Evolutionary conservation across 2,888 invertebrate species (phyloP).

Genomic region (Acleris laterana): DNA sequence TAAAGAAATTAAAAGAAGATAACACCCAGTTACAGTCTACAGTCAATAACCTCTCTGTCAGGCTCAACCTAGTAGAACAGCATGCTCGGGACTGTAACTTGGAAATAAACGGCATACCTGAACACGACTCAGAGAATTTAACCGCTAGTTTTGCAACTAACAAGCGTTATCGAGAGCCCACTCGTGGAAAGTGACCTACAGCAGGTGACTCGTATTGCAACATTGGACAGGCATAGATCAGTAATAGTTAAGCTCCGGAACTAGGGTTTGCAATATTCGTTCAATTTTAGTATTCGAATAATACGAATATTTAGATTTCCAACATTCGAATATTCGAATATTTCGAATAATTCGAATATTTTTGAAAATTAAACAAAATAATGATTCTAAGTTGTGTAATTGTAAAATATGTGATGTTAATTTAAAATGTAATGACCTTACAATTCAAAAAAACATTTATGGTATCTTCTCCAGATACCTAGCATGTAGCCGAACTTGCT

Average conservation of each 20-base stretch:
- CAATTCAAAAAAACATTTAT: no score
- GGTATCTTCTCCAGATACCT: no score
- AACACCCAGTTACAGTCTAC: constrained; percentile 31
- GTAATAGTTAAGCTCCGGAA: constrained; percentile 39
- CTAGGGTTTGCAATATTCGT: no score
- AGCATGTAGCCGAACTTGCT: no score
- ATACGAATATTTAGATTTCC: no score
- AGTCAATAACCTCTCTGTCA: constrained; percentile 36
- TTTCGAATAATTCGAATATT: no score
- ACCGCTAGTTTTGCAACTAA: constrained; percentile 28
- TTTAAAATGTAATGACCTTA: no score
- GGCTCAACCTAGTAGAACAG: constrained; percentile 40
- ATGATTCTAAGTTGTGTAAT: no score
- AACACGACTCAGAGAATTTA: constrained; percentile 39
- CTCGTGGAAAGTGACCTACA: constrained; percentile 33
- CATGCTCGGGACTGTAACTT: constrained; percentile 39
- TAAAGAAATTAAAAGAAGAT: constrained; percentile 35
- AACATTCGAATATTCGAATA: no score
- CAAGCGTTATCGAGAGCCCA: constrained; percentile 30
- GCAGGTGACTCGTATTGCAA: constrained; percentile 41
- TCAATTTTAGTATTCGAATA: no score
- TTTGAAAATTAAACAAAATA: no score
- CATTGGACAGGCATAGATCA: constrained; percentile 40
- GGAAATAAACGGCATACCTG: constrained; percentile 43
- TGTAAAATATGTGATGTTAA: no score